These are phyloP conservation scores for Myrmophylax atrothorax DNA, from an alignment of 2,113 vertebrate genomes.

Conservation along the genomic window DNA sequence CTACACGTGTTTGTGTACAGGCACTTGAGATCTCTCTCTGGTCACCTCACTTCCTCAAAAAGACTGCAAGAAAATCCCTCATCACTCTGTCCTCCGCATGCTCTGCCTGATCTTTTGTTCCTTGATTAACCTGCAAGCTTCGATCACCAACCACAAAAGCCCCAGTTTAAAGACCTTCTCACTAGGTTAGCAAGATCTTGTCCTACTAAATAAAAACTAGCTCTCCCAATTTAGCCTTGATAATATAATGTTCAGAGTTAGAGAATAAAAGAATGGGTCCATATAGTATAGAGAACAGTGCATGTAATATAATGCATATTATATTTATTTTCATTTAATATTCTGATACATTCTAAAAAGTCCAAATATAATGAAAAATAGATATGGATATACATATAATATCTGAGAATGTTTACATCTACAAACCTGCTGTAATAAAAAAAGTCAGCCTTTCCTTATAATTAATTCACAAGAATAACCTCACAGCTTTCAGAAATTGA, in stretches of 20 bases:
- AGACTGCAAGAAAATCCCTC: not conserved
- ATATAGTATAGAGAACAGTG: not conserved
- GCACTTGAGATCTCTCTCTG: not conserved
- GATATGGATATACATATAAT: not conserved
- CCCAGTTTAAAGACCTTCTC: not conserved
- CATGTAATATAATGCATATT: not conserved
- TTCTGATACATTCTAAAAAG: not conserved
- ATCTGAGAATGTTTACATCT: not conserved
- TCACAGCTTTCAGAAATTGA: not conserved
- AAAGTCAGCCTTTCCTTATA: not conserved
- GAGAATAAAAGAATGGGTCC: not conserved
- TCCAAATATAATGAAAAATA: not conserved
- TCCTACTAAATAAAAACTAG: not conserved
- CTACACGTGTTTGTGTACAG: not conserved
- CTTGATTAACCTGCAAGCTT: not conserved
- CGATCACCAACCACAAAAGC: not conserved
- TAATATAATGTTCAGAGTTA: not conserved
- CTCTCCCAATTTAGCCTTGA: not conserved
- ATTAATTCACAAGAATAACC: not conserved
- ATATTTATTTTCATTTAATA: not conserved
- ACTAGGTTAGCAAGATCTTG: not conserved
- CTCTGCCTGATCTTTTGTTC: not conserved
- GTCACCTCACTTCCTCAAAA: not conserved
- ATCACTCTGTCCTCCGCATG: fast-evolving
- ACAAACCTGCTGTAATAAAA: not conserved